Evolutionary conservation across 2,113 vertebrate species (phyloP).

Genomic region (Agapornis roseicollis): DNA sequence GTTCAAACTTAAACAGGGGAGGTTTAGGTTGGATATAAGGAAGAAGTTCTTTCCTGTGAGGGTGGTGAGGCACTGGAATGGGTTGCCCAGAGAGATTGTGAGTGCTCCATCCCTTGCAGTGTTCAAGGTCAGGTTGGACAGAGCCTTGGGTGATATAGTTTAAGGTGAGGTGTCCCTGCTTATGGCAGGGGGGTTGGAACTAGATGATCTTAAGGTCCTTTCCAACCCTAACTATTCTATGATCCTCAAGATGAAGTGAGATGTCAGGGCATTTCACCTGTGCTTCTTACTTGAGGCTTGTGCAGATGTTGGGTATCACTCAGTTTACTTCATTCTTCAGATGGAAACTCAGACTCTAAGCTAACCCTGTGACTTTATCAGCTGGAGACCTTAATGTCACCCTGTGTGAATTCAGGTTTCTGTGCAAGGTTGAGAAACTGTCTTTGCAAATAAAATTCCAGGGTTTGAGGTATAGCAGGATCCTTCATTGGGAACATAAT

Average conservation of each 20-base stretch:
- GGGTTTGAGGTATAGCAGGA: not conserved
- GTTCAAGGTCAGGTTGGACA: no score
- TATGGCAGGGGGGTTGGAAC: no score
- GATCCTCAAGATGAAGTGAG: not conserved
- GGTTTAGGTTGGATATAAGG: no score
- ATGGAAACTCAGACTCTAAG: not conserved
- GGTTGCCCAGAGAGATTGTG: no score
- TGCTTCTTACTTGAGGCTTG: not conserved
- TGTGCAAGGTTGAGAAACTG: not conserved
- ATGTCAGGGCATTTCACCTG: not conserved
- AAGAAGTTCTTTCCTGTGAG: no score
- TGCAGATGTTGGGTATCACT: not conserved
- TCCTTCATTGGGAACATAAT: not conserved
- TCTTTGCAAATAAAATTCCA: not conserved
- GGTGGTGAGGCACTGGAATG: no score
- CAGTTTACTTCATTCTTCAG: not conserved
- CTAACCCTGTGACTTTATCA: not conserved
- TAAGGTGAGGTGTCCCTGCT: no score
- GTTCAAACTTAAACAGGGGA: no score
- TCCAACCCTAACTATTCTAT: no score
- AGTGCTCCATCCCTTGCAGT: no score
- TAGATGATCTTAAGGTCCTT: no score
- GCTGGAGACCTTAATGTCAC: not conserved
- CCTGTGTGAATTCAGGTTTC: not conserved
- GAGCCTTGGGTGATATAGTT: no score